A percentile compares a stretch with the other conserved stretches of the same genome.
phyloP scores from a whole-genome alignment of 2,113 vertebrate genomes.

The Pterocles burchelli region DNA sequence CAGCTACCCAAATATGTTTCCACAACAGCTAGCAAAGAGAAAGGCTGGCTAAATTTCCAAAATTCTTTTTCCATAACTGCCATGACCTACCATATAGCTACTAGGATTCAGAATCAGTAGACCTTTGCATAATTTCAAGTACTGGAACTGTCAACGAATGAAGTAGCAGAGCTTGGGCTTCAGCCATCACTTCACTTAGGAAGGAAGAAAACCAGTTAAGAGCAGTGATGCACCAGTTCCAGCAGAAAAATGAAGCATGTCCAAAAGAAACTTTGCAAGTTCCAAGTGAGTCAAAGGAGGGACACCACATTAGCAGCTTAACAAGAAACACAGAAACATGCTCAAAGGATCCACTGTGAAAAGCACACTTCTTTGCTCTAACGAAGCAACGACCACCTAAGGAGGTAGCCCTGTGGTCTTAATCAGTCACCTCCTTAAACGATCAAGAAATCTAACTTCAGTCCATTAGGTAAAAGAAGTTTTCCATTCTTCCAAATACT shows the following conservation, averaged over 20 bases:
- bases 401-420: conserved; percentile 68
- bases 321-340: conserved; percentile 68
- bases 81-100: conserved; percentile 21
- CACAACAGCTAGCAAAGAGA: conserved; percentile 11
- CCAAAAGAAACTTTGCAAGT: conserved; percentile 77
- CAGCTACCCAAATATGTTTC: neutral
- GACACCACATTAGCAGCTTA: conserved; percentile 74
- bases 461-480: conserved; percentile 47
- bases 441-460: conserved; percentile 53
- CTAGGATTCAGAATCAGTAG: conserved; percentile 24
- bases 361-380: conserved; percentile 49
- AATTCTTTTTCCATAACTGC: neutral
- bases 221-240: conserved; percentile 74
- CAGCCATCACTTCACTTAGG: conserved; percentile 73
- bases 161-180: conserved; percentile 65
- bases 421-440: conserved; percentile 63
- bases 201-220: conserved; percentile 77
- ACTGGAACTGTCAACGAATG: conserved; percentile 68
- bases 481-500: conserved; percentile 57
- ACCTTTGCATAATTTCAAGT: conserved; percentile 40
- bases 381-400: conserved; percentile 70
- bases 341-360: conserved; percentile 72
- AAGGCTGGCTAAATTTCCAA: neutral
- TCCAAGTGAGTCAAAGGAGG: conserved; percentile 78
- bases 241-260: conserved; percentile 68